Evolutionary conservation across 2,797 vertebrate species (phyloP).

Genomic region (Synaphobranchus kaupii): DNA sequence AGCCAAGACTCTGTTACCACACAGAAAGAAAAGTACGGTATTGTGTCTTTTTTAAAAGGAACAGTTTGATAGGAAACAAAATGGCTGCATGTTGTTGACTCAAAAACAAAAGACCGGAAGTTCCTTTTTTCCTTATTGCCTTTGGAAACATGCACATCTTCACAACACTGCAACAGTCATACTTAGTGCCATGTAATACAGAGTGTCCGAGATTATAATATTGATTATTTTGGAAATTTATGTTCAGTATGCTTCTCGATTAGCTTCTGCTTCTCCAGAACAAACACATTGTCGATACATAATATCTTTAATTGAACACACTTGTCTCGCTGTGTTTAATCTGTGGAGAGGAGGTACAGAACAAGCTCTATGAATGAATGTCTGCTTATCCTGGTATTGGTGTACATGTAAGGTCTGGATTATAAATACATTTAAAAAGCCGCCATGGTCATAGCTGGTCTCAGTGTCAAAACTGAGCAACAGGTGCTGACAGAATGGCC

Average conservation of each 20-base stretch:
- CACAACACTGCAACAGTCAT: neutral
- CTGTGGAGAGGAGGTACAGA: neutral
- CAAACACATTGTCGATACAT: neutral
- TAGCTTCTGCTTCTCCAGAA: neutral
- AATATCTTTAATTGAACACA: neutral
- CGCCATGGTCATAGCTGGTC: neutral
- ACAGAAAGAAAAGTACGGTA: neutral
- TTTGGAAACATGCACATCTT: neutral
- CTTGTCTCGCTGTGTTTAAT: neutral
- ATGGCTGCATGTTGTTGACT: neutral
- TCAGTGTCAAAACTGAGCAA: neutral
- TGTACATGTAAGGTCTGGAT: neutral
- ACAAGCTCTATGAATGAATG: neutral
- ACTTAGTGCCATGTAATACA: neutral
- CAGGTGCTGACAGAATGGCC: neutral
- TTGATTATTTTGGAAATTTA: neutral
- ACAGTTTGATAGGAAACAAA: neutral
- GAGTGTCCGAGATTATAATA: neutral
- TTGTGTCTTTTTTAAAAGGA: neutral
- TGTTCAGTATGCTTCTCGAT: neutral
- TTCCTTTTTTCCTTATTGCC: neutral
- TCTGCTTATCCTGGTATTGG: neutral
- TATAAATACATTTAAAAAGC: slow-evolving; percentile 8
- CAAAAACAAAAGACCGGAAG: neutral
- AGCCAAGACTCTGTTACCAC: neutral